Evolutionary conservation across 1,140 invertebrate genomes (phyloP).

Genomic region (Matsumurasca onukii): DNA sequence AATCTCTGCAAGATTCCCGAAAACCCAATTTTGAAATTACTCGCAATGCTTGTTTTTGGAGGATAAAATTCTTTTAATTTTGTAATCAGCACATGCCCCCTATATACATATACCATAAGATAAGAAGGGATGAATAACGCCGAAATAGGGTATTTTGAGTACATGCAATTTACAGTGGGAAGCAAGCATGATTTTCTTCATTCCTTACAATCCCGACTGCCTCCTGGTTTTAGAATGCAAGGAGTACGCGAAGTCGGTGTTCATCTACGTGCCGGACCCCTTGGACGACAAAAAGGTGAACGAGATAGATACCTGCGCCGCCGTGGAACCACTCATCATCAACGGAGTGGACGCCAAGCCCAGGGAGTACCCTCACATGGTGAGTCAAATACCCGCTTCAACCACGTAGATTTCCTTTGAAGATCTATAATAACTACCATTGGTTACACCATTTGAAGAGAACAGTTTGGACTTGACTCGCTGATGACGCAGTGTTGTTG

Average conservation of each 20-base stretch:
- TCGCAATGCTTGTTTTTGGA: no score
- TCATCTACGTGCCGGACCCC: background rate
- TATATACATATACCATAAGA: no score
- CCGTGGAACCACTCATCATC: constrained; percentile 30
- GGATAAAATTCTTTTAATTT: background rate
- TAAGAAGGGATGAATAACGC: no score
- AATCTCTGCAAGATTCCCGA: no score
- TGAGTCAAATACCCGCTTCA: no score
- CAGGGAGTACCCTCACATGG: constrained; percentile 41
- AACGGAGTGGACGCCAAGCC: constrained; percentile 32
- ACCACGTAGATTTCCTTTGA: no score
- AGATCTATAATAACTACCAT: no score
- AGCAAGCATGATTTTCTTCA: background rate
- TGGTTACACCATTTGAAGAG: no score
- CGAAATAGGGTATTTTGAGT: background rate
- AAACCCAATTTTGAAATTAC: no score
- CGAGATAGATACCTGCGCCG: constrained; percentile 2
- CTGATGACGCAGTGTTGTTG: background rate
- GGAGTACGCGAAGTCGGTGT: background rate
- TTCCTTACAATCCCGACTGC: no score
- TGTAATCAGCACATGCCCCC: background rate
- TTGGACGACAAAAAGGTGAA: background rate
- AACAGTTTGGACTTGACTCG: no score
- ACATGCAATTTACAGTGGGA: background rate
- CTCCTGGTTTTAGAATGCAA: constrained; percentile 4